phyloP scores from a whole-genome alignment of 2,113 vertebrate species.

The Bufo bufo region DNA sequence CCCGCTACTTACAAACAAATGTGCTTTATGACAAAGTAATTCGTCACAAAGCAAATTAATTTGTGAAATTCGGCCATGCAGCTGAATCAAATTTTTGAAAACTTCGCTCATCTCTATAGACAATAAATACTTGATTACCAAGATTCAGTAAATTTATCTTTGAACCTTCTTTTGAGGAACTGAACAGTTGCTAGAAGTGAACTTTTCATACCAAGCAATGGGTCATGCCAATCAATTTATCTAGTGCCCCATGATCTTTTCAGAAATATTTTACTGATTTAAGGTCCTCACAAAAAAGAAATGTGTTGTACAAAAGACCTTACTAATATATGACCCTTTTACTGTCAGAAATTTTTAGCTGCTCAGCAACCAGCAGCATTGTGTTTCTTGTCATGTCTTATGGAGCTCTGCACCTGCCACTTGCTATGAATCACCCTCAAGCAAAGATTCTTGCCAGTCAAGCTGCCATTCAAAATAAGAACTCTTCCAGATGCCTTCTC shows the following conservation, averaged over 20 bases:
- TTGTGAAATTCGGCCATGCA: no score
- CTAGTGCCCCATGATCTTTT: background rate
- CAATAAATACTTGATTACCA: no score
- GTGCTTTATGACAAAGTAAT: no score
- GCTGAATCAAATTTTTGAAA: no score
- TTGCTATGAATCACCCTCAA: background rate
- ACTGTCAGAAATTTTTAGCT: background rate
- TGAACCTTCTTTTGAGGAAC: no score
- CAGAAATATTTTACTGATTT: background rate
- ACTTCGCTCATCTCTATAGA: no score
- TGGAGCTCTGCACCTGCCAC: background rate
- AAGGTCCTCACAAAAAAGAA: background rate
- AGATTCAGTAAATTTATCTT: no score
- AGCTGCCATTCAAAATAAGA: slow-evolving; percentile 8
- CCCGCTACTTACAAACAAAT: no score
- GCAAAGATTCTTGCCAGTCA: slow-evolving; percentile 2
- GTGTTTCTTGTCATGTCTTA: background rate
- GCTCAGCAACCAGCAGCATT: background rate
- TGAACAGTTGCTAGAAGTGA: no score
- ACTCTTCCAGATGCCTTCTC: background rate
- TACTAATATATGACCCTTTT: background rate
- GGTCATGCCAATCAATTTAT: no score
- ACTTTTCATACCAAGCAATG: no score
- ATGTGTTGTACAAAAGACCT: background rate
- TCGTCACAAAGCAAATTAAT: no score